Base-by-base conservation (phyloP, 2,797 vertebrate genomes). In the Buceros bicornis region DNA sequence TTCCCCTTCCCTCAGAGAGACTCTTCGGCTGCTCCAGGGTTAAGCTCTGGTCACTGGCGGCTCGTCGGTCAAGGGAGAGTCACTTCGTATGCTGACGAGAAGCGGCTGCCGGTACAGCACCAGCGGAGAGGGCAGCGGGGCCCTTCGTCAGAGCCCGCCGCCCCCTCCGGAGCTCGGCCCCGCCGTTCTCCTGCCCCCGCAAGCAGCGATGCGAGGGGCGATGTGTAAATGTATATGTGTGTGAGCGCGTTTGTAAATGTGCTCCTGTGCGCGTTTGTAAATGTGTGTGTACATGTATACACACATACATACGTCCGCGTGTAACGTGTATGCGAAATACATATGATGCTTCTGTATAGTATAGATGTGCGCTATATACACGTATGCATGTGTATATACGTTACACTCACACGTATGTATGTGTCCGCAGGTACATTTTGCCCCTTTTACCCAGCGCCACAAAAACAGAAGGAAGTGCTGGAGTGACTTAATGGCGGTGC, bases 321-420 rank as follows among this genome's bases (percentile, higher is more conserved):
- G 26, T 28, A 7, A 33, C 16, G 7, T 14, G 15, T 3, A 4
- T 3, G 47, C 13, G 18, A 45, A 47, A 37, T 3, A 15, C 2
- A 2, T 2, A 0, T 20, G 24, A 37, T 22, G 48, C 28, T 0
- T 24, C 9, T 2, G 10, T 19, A 1, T 2, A 4, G 4, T 2
- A 3, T 5, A 15, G 53, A 45, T 0, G 13, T 0, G n/a, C 3
- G 62, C 22, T 4, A 2, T 2, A 21, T 31, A 14, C 7, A 22
- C 5, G 5, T 7, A 8, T 14, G 25, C 9, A 5, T 37, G 16
- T 24, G 21, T 31, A 6, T 3, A 0, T 3, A 7, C 3, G 4
- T n/a, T 8, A 45, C n/a, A 1, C 28, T 11, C 45, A 7, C 17
- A n/a, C 37, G 6, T 2, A 19, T 4, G 25, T 5, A 5, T 1